Base-by-base conservation (phyloP, 1,140 invertebrate species). In the Dendrolimus punctatus region DNA sequence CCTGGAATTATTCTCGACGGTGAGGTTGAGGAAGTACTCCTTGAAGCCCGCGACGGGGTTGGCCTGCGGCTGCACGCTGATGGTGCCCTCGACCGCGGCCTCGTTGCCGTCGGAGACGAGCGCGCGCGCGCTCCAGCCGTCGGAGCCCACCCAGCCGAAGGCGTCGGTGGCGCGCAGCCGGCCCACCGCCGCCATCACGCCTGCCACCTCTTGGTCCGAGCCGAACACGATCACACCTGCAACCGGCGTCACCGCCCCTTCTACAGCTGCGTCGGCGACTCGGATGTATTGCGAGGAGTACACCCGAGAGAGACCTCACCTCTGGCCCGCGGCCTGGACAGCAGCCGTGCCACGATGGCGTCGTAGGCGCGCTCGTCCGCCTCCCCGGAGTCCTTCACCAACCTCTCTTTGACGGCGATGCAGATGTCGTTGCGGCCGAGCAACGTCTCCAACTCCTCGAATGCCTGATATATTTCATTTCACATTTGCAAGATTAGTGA, bases 381-480 rank as follows among this genome's bases (percentile, higher is more conserved):
- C 0, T 98, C 96, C 8, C 96, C 97, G 3, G 96, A 98, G 86
- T 99, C 97, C 80, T 99, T 99, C 23, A 96, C 94, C 41, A 99
- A 88, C 70, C 96, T 97, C 78, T 98, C 96, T 75, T 97, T 98
- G 23, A 95, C 91, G 6, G 96, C 96, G 60, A 98, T 96, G 86
- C 97, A 99, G 77, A 98, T 96, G 62, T 93, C 91, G 73, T 94
- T 88, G 53, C 92, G 90, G 1, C 91, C 91, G 10, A 99, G 80
- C 4, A 96, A 85, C 47, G 94, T 93, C 80, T 98, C 96, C 51
- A 99, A 87, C 71, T 97, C 96, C 80, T 97, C 96, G 74, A 96
- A 98, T 36, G 96, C 96, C 96, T 98, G 88, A 1, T 40, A 44
- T 4, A 38, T 23, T 23, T 23, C 7, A 48, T 6, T 8, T 4